Conservation (phyloP, 2,797 vertebrate genomes). For the Pipistrellus pygmaeus region DNA sequence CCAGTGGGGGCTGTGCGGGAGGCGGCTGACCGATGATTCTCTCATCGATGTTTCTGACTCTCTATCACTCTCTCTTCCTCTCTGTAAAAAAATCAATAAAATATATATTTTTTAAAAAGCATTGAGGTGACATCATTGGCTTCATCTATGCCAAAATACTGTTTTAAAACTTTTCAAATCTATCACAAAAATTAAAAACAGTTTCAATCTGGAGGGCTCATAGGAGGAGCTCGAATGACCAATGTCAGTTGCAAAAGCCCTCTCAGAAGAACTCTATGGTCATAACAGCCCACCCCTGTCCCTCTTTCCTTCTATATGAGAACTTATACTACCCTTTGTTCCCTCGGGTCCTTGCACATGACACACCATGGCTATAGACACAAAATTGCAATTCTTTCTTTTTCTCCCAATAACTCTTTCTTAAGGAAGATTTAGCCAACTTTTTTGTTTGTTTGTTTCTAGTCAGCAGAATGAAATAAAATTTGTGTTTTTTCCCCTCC, state of each 20-base stretch:
- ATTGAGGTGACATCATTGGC: not conserved
- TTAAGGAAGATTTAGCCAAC: not conserved
- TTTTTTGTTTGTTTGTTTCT: not conserved
- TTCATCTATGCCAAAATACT: not conserved
- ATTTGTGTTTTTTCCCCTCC: not conserved
- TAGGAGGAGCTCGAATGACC: not conserved
- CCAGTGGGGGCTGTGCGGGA: too few relatives aligned
- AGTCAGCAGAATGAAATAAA: not conserved
- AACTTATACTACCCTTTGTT: too few relatives aligned
- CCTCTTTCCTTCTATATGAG: not conserved
- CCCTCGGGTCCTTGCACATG: not conserved
- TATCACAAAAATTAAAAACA: not conserved
- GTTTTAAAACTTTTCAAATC: not conserved
- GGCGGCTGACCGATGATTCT: too few relatives aligned
- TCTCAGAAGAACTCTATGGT: not conserved
- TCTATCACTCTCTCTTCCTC: too few relatives aligned
- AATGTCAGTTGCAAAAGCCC: not conserved
- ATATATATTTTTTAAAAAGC: not conserved
- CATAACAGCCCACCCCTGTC: not conserved
- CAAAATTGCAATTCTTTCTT: not conserved
- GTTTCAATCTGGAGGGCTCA: not conserved
- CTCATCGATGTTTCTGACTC: too few relatives aligned
- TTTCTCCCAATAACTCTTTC: not conserved
- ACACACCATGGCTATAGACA: not conserved
- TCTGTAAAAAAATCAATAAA: too few relatives aligned